Evolutionary conservation across 2,797 vertebrate genomes (phyloP).

Genomic region (Xerus rutilus): DNA sequence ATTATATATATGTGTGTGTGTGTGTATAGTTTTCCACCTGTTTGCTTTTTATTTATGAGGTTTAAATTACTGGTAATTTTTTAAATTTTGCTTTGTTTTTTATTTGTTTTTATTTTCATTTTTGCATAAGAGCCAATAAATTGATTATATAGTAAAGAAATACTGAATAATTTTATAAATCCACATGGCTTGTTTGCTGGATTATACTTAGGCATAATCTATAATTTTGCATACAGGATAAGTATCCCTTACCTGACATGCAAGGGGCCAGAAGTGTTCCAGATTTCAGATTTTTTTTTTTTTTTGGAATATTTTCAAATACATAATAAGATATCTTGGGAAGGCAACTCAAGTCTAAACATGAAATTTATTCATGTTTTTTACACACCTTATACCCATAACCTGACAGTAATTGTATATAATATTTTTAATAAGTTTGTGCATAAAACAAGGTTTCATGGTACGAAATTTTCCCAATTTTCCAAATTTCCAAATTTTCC

Average conservation of each 20-base stretch:
- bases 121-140: neutral
- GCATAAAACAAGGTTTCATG: neutral
- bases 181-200: neutral
- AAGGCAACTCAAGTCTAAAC: neutral
- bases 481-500: too few species aligned
- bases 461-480: neutral
- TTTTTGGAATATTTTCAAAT: conserved; percentile 4
- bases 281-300: neutral
- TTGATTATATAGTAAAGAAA: neutral
- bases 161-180: conserved; percentile 13
- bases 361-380: neutral
- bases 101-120: conserved; percentile 31
- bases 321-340: neutral
- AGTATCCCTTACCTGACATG: neutral
- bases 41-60: neutral
- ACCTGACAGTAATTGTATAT: neutral
- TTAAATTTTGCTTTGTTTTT: conserved; percentile 18
- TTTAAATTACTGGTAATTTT: conserved; percentile 15
- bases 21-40: neutral
- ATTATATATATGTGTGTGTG: neutral
- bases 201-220: neutral
- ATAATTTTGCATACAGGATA: neutral
- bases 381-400: neutral
- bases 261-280: neutral
- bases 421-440: neutral